A percentile compares a stretch with the other conserved stretches of the same genome.
Conservation (phyloP, 2,888 invertebrate genomes). For the Eucriotettix oculatus region DNA sequence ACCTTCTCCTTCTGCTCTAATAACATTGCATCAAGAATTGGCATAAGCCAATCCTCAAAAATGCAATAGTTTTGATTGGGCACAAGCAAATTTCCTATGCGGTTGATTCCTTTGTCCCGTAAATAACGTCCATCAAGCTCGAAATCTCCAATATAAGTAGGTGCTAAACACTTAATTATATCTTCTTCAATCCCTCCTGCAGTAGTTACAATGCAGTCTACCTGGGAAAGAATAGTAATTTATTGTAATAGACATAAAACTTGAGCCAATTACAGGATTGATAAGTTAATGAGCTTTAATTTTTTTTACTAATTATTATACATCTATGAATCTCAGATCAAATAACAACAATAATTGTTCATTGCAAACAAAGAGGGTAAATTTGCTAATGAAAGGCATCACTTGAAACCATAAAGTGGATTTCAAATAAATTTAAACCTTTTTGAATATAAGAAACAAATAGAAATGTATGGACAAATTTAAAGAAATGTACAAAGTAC, state of each 20-base stretch:
- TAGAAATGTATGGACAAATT: too few species aligned
- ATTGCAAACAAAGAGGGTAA: too few species aligned
- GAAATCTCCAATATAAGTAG: constrained; percentile 88
- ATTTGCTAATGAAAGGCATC: too few species aligned
- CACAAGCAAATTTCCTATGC: constrained; percentile 85
- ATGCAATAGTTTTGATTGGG: constrained; percentile 97
- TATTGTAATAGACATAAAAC: not conserved
- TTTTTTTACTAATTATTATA: too few species aligned
- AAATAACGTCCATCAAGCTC: constrained; percentile 60
- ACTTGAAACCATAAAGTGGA: too few species aligned
- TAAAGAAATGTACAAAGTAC: too few species aligned
- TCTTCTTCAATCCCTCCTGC: constrained; percentile 99
- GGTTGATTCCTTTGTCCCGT: constrained; percentile 72
- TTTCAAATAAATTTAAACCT: too few species aligned
- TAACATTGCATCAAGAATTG: constrained; percentile 79
- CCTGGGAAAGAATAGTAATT: constrained; percentile 25
- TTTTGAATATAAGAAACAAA: too few species aligned
- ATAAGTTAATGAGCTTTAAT: too few species aligned
- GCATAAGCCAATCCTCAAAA: constrained; percentile 96
- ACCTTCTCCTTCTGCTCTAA: constrained; percentile 61
- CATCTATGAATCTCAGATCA: too few species aligned
- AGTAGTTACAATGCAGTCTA: constrained; percentile 93
- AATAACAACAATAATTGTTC: too few species aligned
- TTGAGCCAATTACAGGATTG: too few species aligned
- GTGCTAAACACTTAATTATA: constrained; percentile 93